Conservation (phyloP, 2,888 invertebrate genomes). For the Caenorhabditis doughertyi region DNA sequence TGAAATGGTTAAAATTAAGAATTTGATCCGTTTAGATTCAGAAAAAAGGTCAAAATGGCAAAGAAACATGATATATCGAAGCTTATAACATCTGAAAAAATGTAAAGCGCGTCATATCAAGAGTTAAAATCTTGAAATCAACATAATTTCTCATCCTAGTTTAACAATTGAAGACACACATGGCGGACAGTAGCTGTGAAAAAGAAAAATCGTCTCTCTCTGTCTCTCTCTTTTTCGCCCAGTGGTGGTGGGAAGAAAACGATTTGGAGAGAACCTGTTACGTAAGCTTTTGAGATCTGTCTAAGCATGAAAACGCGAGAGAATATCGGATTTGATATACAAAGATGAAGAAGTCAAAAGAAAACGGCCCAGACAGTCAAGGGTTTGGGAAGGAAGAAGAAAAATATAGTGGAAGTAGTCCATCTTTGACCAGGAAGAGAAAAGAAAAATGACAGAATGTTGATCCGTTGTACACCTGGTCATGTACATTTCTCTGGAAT, state of each 20-base stretch:
- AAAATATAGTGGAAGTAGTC: conserved; percentile 16
- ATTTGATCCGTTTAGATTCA: background rate
- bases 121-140: background rate
- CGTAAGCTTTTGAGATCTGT: conserved; percentile 44
- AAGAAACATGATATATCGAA: background rate
- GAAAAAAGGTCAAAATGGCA: background rate
- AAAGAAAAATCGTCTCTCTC: conserved; percentile 44
- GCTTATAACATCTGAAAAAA: conserved; percentile 16
- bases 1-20: background rate
- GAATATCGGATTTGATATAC: conserved; percentile 35
- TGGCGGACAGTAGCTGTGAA: conserved; percentile 29
- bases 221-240: too few relatives aligned
- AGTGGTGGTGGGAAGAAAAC: conserved; percentile 12
- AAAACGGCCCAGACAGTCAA: conserved; percentile 24
- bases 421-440: too few relatives aligned
- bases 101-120: conserved; percentile 23
- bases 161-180: conserved; percentile 22
- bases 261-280: conserved; percentile 54
- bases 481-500: conserved; percentile 24
- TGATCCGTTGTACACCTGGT: conserved; percentile 27
- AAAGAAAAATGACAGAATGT: too few relatives aligned
- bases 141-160: conserved; percentile 11
- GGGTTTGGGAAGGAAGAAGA: background rate
- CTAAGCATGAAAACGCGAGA: conserved; percentile 40
- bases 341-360: conserved; percentile 11